Conservation (phyloP, 2,888 invertebrate species). For the Pyrrhosoma nymphula region DNA sequence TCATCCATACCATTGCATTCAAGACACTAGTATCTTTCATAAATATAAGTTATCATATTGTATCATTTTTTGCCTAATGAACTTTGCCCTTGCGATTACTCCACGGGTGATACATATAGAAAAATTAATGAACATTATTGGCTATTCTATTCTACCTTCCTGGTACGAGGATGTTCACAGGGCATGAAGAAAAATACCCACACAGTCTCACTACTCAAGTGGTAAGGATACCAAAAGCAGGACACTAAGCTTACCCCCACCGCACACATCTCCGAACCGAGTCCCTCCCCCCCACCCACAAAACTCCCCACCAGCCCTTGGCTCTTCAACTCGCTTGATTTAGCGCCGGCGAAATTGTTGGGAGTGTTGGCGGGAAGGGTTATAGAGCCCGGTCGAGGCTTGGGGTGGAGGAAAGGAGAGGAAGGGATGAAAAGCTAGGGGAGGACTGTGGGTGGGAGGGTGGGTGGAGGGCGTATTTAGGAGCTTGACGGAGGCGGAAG, state of each 20-base stretch:
- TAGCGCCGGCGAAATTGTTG: slow-evolving; percentile 12
- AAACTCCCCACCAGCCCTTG: background rate
- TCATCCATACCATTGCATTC: too few relatives aligned
- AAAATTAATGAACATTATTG: too few relatives aligned
- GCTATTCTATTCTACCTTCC: too few relatives aligned
- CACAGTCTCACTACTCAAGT: background rate
- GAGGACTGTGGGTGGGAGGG: background rate
- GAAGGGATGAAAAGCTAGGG: background rate
- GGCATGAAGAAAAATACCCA: background rate
- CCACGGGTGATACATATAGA: too few relatives aligned
- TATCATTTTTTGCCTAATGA: too few relatives aligned
- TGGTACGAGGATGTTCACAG: too few relatives aligned
- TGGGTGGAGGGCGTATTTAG: background rate
- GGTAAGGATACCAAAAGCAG: background rate
- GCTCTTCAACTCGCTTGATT: slow-evolving; percentile 31
- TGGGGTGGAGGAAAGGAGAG: background rate
- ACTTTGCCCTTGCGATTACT: too few relatives aligned
- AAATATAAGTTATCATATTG: too few relatives aligned
- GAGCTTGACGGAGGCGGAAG: background rate
- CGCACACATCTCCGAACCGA: background rate
- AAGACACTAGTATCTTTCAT: too few relatives aligned
- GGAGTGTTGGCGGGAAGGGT: background rate
- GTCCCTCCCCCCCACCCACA: background rate
- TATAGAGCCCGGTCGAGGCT: background rate
- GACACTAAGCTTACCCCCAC: background rate